Evolutionary conservation across 2,797 vertebrate species (phyloP), one percentile per base, ranked within the genome.

Genomic region (Labroides dimidiatus): DNA sequence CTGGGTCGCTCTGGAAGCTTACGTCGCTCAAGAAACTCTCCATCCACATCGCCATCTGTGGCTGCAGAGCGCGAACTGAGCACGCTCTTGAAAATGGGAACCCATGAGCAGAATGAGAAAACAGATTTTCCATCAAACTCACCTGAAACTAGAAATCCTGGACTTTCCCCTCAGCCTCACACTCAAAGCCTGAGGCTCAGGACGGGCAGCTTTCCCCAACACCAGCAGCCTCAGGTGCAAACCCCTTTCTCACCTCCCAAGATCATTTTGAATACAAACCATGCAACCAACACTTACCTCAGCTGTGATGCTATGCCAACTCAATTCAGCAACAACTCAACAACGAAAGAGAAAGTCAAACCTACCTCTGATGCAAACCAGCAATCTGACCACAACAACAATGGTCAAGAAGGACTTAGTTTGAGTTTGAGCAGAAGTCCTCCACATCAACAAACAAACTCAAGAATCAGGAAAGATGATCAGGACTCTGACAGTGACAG

Each of bases 31-130:
- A 91, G 96, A 0, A 92, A 89, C 56, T 82, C 80, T 9, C 68
- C 82, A 0, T 73, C 74, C 17, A 12, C 85, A 67, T 87, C 74
- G 2, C 64, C 76, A 0, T 61, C 67, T 0, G 0, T 91, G 1
- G 83, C 87, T 9, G 92, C 94, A 0, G 94, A 95, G 43, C 88
- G 91, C 0, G 94, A 97, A 37, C 91, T 96, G 57, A 93, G 90
- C 81, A 84, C 77, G 33, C 92, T 95, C 79, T 83, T 96, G 73
- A 93, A 91, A 78, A 66, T 47, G 45, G 9, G 79, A 21, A 81
- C 84, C 30, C 64, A 77, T 0, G 19, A 93, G 36, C 75, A 71
- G 30, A 82, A 66, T 62, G 84, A 23, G 43, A 56, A 64, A 37
- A 63, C 55, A 19, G 30, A 6, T 20, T 64, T 33, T 15, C 16